A percentile compares a stretch with the other conserved stretches of the same genome.
Conservation (phyloP, 1,140 invertebrate species). For the Scaptomyza hsui region DNA sequence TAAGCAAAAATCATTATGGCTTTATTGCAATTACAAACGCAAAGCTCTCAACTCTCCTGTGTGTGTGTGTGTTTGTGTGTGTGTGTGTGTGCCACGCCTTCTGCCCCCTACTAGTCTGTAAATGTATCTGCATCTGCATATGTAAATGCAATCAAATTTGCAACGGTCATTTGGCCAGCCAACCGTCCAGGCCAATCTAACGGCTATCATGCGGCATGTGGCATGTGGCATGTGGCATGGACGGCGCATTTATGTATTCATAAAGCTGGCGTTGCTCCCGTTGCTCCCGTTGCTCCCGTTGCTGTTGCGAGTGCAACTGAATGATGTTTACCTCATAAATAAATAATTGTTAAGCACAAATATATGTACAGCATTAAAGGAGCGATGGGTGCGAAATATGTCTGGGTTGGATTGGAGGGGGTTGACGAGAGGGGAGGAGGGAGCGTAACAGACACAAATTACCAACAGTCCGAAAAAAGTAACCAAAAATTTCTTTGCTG, state of each 20-base stretch:
- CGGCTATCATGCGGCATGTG: constrained; percentile 57
- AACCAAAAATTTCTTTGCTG: constrained; percentile 51
- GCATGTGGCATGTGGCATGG: constrained; percentile 29
- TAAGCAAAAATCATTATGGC: constrained; percentile 54
- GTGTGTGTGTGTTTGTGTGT: no score
- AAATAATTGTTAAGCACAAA: constrained; percentile 78
- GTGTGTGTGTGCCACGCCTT: background rate
- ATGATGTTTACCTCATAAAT: constrained; percentile 82
- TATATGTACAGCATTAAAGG: constrained; percentile 43
- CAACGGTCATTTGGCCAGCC: constrained; percentile 77
- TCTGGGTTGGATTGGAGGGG: no score
- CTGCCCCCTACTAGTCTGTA: constrained; percentile 5
- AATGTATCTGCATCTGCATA: constrained; percentile 61
- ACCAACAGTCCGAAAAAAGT: constrained; percentile 65
- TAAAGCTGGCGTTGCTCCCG: constrained; percentile 55
- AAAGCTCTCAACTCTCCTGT: constrained; percentile 8
- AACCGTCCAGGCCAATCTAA: constrained; percentile 69
- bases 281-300: constrained; percentile 10
- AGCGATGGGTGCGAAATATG: background rate
- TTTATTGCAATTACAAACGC: constrained; percentile 49
- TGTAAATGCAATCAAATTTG: constrained; percentile 80
- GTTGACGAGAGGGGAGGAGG: no score
- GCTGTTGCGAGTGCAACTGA: constrained; percentile 58
- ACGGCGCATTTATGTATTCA: constrained; percentile 66
- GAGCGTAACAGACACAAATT: constrained; percentile 65